Percentiles rank a stretch among this genome's conserved stretches.
phyloP scores from a whole-genome alignment of 1,140 invertebrate species.

The Whitmania pigra region DNA sequence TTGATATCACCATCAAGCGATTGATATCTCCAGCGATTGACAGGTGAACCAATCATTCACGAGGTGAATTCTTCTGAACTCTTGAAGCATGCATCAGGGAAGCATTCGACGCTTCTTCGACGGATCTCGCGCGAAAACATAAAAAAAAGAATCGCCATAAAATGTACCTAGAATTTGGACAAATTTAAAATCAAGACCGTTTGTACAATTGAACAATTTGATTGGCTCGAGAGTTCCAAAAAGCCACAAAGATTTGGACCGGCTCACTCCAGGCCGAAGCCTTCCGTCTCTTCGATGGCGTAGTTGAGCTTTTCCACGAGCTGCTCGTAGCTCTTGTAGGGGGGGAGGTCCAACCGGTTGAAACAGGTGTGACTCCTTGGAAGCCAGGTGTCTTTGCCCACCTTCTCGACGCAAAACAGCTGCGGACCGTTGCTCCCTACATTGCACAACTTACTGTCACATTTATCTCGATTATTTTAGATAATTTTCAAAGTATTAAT shows the following conservation, averaged over 20 bases:
- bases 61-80: too few species aligned
- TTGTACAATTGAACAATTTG: conserved; percentile 87
- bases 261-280: conserved; percentile 93
- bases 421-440: conserved; percentile 89
- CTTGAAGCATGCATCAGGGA: neutral
- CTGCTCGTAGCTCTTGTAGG: conserved; percentile 90
- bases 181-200: conserved; percentile 46
- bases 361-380: conserved; percentile 93
- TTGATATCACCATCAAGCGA: too few species aligned
- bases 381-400: conserved; percentile 95
- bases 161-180: neutral
- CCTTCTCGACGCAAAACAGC: conserved; percentile 96
- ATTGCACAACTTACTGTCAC: conserved; percentile 26
- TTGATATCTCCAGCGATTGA: too few species aligned
- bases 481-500: too few species aligned
- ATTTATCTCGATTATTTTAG: too few species aligned
- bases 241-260: conserved; percentile 89
- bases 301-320: conserved; percentile 86
- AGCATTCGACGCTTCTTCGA: neutral
- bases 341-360: conserved; percentile 83
- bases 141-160: neutral
- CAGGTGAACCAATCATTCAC: too few species aligned
- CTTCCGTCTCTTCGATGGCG: conserved; percentile 99
- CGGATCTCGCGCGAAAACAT: neutral
- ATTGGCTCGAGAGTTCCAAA: conserved; percentile 90